These are phyloP conservation scores for Pheosia tremula DNA, from an alignment of 2,888 invertebrate species.

Conservation along the genomic window DNA sequence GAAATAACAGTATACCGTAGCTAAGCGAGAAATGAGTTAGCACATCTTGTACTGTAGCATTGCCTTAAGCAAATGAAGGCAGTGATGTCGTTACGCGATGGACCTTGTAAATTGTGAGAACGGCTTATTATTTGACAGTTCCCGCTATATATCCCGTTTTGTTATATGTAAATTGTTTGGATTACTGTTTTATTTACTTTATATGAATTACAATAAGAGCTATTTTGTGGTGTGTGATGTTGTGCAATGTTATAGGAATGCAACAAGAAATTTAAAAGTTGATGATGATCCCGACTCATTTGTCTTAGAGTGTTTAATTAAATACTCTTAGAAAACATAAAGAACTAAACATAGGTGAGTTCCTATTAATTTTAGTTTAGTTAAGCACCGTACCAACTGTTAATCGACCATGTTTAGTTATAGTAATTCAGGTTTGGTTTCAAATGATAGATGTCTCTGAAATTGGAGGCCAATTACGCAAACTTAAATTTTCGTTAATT, in stretches of 20 bases:
- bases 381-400: no score
- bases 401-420: no score
- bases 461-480: no score
- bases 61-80: conserved; percentile 33
- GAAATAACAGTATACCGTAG: background rate
- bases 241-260: background rate
- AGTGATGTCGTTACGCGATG: conserved; percentile 34
- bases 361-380: no score
- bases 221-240: background rate
- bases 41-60: conserved; percentile 2
- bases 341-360: no score
- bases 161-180: conserved; percentile 30
- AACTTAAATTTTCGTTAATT: no score
- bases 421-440: no score
- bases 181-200: conserved; percentile 5
- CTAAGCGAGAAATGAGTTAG: conserved; percentile 10
- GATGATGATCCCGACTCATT: no score
- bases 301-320: no score
- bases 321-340: no score
- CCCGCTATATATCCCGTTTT: conserved; percentile 43
- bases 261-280: no score
- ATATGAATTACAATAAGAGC: conserved; percentile 11
- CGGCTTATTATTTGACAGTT: conserved; percentile 41
- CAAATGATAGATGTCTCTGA: no score
- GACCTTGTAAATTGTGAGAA: conserved; percentile 55